A percentile compares a stretch with the other conserved stretches of the same genome.
These are phyloP conservation scores for Elgonia sp. DNA, from an alignment of 2,888 invertebrate species.

Conservation along the genomic window DNA sequence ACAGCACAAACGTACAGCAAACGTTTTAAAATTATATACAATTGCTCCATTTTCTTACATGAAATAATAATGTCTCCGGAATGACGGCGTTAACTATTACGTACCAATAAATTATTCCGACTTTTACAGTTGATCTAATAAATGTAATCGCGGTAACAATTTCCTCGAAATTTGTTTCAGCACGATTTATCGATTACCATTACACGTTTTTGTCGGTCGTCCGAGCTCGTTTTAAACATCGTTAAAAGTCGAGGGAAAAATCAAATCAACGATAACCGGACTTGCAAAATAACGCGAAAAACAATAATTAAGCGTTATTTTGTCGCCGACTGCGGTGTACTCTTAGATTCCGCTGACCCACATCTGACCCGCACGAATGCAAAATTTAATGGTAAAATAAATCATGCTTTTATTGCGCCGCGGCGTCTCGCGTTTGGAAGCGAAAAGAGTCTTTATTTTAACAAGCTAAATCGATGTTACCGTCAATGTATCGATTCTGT, in stretches of 20 bases:
- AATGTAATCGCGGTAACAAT: not conserved
- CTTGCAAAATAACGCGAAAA: conserved; percentile 37
- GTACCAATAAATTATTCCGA: not conserved
- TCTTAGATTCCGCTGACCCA: conserved; percentile 52
- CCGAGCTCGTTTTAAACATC: not conserved
- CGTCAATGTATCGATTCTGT: conserved; percentile 59
- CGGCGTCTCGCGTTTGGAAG: conserved; percentile 44
- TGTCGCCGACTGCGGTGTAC: conserved; percentile 20
- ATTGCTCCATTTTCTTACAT: too few relatives aligned
- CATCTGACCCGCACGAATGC: conserved; percentile 59
- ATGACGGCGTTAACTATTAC: too few relatives aligned
- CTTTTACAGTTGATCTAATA: not conserved
- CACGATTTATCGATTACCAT: not conserved
- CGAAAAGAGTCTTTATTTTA: conserved; percentile 61
- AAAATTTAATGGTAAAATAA: conserved; percentile 69
- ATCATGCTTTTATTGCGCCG: conserved; percentile 64
- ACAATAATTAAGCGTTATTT: conserved; percentile 58
- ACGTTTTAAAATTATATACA: too few relatives aligned
- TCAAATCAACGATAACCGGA: conserved; percentile 4
- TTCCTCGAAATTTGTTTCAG: not conserved
- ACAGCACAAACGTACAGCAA: too few relatives aligned
- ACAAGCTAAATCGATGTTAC: conserved; percentile 64
- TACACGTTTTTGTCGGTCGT: not conserved
- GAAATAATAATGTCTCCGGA: too few relatives aligned
- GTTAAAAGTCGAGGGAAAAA: conserved; percentile 25